phyloP scores from a whole-genome alignment of 2,113 vertebrate species.

The Myanophis thanlyinensis region DNA sequence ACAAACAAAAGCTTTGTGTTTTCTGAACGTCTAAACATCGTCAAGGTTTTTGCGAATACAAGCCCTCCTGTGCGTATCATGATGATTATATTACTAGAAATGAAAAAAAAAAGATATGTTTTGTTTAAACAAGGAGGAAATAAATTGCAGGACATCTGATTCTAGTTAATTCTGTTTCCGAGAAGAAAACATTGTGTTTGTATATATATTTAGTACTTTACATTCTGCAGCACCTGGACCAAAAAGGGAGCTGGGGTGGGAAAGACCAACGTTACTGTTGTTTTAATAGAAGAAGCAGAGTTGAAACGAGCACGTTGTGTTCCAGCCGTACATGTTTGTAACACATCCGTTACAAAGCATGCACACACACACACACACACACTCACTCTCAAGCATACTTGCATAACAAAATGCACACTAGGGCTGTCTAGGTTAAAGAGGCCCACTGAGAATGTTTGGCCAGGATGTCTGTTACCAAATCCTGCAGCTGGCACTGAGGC shows the following conservation, averaged over 20 bases:
- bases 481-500: neutral
- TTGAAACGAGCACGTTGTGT: neutral
- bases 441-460: neutral
- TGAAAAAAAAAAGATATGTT: neutral
- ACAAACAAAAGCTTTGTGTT: neutral
- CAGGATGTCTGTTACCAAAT: neutral
- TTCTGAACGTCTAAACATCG: neutral
- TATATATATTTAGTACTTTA: neutral
- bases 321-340: neutral
- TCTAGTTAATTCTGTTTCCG: neutral
- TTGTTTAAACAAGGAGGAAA: neutral
- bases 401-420: neutral
- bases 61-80: neutral
- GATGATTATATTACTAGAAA: neutral
- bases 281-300: neutral
- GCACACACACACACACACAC: neutral
- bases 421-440: neutral
- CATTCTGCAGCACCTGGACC: neutral
- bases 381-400: neutral
- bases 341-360: neutral
- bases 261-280: neutral
- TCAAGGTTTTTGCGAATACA: neutral
- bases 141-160: conserved; percentile 20
- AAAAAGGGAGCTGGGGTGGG: neutral
- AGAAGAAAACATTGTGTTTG: conserved; percentile 8